Evolutionary conservation across 2,888 invertebrate species (phyloP), one percentile per base, ranked within the genome.

Genomic region (Scotopteryx bipunctaria): DNA sequence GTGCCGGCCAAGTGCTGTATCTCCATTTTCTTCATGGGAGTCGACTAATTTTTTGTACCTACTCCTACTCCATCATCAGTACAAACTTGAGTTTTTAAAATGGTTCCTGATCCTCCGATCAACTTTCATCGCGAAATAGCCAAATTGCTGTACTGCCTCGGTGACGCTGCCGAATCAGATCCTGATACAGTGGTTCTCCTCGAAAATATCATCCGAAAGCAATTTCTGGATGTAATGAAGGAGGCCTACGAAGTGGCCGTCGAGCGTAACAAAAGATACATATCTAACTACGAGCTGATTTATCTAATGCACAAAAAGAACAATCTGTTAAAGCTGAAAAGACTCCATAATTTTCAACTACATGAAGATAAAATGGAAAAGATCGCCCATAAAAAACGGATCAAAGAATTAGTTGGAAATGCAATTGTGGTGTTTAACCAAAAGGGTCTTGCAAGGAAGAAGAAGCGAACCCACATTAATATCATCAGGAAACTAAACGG

Each of bases 81-180:
- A n/a, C n/a, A n/a, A n/a, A n/a, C n/a, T n/a, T n/a, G n/a, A n/a
- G n/a, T n/a, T n/a, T n/a, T n/a, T n/a, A n/a, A 36, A 58, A 87
- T 88, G 87, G 84, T 85, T 47, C 86, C 84, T 47, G 78, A 81
- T 2, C 70, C 83, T 40, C 76, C 5, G 86, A 87, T 59, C 73
- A 90, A 91, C 42, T 93, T 91, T 66, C 91, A 91, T 72, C 88
- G 91, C 81, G 96, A 96, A 85, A 96, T 97, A 63, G 94, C 95
- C 0, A 92, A 93, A 67, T 97, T 97, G 93, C 95, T 97, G 97
- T 95, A 96, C 66, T 97, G 97, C 8, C 96, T 97, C 73, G 98
- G 98, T 0, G 98, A 98, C 72, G 94, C 95, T 69, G 93, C 94
- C 15, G 94, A 94, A 55, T 97, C 97, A 0, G 92, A 95, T 27